Evolutionary conservation across 2,797 vertebrate genomes (phyloP), one percentile per base, ranked within the genome.

Genomic region (Meda fulgida): DNA sequence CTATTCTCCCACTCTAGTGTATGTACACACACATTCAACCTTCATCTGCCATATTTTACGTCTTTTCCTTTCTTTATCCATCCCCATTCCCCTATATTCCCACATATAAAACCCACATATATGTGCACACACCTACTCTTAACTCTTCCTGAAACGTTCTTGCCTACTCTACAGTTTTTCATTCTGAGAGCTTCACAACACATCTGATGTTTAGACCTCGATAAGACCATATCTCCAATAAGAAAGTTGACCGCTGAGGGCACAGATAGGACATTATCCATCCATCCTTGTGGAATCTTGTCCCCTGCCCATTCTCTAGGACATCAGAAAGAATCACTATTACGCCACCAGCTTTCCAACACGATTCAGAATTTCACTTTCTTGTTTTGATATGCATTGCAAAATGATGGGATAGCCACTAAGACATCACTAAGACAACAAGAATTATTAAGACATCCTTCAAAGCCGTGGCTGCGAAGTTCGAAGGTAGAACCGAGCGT

Each of bases 1-100:
- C 43, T 40, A 18, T 84, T 58, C n/a, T 60, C 21, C 36, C 60
- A 90, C 86, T 87, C 88, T 81, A 51, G 34, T 69, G 65, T 81
- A 67, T 58, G 23, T 67, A 75, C 55, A 78, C 63, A 81, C 29
- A 79, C 81, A n/a, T 69, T 60, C 69, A 43, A 60, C 51, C 75
- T 77, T 80, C 55, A 31, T 79, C 46, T 75, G 73, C 4, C 70
- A 43, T 60, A 23, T 40, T 84, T 36, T 51, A 69, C 8, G n/a
- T 26, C 29, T 38, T 48, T 69, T 55, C 26, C 48, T 70, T 31
- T 78, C 29, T 78, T 67, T 51, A 31, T 83, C 75, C 58, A 36
- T 81, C 70, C n/a, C n/a, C 6, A 23, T 31, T 31, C 6, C 6
- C 21, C 38, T 48, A 7, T 72, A 1, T 66, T 55, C 31, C n/a